Percentiles rank a stretch among this genome's conserved stretches.
Conservation (phyloP, 1,140 invertebrate species). For the Megalopta genalis region DNA sequence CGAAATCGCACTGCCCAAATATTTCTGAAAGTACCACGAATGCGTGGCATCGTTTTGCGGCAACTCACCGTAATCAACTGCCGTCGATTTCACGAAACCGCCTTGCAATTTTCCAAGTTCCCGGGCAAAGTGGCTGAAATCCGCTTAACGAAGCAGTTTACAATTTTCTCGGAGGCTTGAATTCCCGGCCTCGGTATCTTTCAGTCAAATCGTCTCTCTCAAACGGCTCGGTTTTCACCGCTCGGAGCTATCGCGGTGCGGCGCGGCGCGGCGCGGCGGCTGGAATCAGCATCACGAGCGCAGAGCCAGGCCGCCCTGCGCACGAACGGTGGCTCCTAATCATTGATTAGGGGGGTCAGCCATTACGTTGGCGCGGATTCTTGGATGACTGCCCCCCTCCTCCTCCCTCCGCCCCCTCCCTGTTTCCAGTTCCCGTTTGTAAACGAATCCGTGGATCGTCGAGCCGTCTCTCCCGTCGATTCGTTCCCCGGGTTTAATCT, state of each 20-base stretch:
- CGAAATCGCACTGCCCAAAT: too few relatives aligned
- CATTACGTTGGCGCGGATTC: conserved; percentile 52
- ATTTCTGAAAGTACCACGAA: too few relatives aligned
- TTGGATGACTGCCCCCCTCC: conserved; percentile 28
- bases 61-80: too few relatives aligned
- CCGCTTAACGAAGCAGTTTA: too few relatives aligned
- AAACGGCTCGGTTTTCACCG: background rate
- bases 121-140: too few relatives aligned
- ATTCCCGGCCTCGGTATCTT: background rate
- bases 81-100: too few relatives aligned
- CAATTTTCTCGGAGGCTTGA: background rate
- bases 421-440: conserved; percentile 18
- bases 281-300: conserved; percentile 8
- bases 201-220: background rate
- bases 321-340: conserved; percentile 64
- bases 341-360: conserved; percentile 66
- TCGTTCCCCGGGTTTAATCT: conserved; percentile 34
- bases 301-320: conserved; percentile 33
- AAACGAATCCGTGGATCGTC: conserved; percentile 32
- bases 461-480: conserved; percentile 19
- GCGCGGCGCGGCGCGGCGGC: too few relatives aligned
- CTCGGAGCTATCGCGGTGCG: too few relatives aligned
- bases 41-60: too few relatives aligned
- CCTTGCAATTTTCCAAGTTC: too few relatives aligned
- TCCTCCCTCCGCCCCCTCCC: too few relatives aligned